These are phyloP conservation scores for Nudaria mundana DNA, from an alignment of 2,888 invertebrate genomes.

Conservation along the genomic window DNA sequence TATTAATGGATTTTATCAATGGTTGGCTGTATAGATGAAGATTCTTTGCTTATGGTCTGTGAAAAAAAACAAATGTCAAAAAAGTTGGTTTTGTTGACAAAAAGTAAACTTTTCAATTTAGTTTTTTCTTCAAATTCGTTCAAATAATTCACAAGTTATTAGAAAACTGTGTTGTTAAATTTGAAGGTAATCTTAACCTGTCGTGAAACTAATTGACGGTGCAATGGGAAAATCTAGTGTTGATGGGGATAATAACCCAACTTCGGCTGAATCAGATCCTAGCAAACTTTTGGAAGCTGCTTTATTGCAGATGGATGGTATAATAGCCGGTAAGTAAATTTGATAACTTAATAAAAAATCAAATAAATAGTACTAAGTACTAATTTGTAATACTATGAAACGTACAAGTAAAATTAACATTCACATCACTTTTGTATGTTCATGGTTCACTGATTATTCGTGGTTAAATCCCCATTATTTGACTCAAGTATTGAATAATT, in stretches of 20 bases:
- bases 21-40: too few species aligned
- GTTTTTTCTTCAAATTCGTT: conserved; percentile 21
- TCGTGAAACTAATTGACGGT: conserved; percentile 23
- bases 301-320: conserved; percentile 93
- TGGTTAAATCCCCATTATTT: conserved; percentile 40
- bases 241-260: conserved; percentile 76
- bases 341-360: neutral
- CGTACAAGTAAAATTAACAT: neutral
- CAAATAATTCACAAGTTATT: conserved; percentile 18
- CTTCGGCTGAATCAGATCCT: conserved; percentile 88
- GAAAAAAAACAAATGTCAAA: too few species aligned
- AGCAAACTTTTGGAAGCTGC: conserved; percentile 93
- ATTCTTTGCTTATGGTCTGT: too few species aligned
- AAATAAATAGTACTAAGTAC: neutral
- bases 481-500: too few species aligned
- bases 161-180: conserved; percentile 3
- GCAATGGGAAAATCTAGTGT: conserved; percentile 74
- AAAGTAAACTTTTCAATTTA: conserved; percentile 51
- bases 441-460: conserved; percentile 50
- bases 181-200: conserved; percentile 9
- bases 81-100: conserved; percentile 53
- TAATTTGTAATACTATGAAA: too few species aligned
- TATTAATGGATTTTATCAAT: too few species aligned
- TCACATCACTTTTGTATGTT: conserved; percentile 27
- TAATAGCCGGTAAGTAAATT: conserved; percentile 85